Evolutionary conservation across 2,888 invertebrate species (phyloP).

Genomic region (Nebria brevicollis): DNA sequence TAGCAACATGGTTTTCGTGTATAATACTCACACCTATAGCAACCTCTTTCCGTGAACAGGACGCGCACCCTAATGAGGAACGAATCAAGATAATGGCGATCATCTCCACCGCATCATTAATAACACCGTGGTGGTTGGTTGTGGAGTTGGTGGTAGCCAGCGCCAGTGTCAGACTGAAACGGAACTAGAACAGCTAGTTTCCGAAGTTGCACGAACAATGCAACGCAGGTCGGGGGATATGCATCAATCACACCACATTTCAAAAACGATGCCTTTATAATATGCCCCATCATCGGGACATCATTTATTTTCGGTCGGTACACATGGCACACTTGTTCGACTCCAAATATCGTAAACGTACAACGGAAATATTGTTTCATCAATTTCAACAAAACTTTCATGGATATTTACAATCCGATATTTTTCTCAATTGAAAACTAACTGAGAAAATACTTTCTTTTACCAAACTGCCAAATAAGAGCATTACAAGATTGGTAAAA

Average conservation of each 20-base stretch:
- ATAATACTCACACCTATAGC: neutral
- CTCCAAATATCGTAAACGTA: neutral
- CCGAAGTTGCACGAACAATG: conserved; percentile 11
- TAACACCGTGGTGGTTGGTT: conserved; percentile 45
- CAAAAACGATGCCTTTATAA: conserved; percentile 16
- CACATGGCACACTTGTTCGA: neutral
- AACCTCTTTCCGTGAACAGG: conserved; percentile 4
- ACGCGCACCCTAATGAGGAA: conserved; percentile 49
- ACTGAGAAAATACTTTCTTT: neutral
- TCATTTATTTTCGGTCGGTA: conserved; percentile 28
- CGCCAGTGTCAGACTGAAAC: conserved; percentile 1
- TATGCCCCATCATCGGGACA: conserved; percentile 12
- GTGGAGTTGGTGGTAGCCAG: neutral
- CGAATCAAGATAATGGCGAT: conserved; percentile 52
- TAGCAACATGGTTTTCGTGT: conserved; percentile 12
- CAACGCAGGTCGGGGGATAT: conserved; percentile 15
- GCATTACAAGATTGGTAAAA: neutral
- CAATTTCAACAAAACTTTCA: too few relatives aligned
- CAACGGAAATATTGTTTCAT: too few relatives aligned
- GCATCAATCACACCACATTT: conserved; percentile 17
- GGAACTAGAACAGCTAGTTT: conserved; percentile 11
- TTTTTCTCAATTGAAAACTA: too few relatives aligned
- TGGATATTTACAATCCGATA: too few relatives aligned
- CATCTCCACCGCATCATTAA: conserved; percentile 50
- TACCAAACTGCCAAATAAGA: neutral